phyloP scores from a whole-genome alignment of 2,113 vertebrate species.

The Pampusana beccarii region DNA sequence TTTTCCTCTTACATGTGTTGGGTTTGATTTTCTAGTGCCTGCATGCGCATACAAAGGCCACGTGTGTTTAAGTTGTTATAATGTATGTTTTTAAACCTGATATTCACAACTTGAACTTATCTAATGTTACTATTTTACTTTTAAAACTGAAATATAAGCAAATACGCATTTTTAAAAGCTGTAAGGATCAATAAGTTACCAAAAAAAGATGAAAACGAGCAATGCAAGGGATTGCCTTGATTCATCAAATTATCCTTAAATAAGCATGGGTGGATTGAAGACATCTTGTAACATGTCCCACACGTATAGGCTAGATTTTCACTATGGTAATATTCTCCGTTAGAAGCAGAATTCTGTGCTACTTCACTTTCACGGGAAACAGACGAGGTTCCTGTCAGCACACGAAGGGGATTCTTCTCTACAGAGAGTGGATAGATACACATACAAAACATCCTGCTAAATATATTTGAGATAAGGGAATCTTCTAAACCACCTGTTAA shows the following conservation, averaged over 20 bases:
- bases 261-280: rapidly evolving
- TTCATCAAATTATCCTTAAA: not conserved
- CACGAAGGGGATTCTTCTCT: not conserved
- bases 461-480: not conserved
- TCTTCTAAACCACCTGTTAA: not conserved
- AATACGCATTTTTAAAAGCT: not conserved
- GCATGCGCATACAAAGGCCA: not conserved
- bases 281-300: not conserved
- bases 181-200: not conserved
- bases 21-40: not conserved
- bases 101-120: not conserved
- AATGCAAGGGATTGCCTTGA: not conserved
- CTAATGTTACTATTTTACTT: not conserved
- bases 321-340: not conserved
- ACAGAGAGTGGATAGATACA: rapidly evolving
- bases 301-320: not conserved
- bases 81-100: not conserved
- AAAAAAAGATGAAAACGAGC: not conserved
- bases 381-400: not conserved
- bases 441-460: not conserved
- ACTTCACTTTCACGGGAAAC: not conserved
- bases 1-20: rapidly evolving
- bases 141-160: not conserved
- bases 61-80: rapidly evolving
- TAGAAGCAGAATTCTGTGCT: not conserved